These are phyloP conservation scores for Trissolcus japonicus DNA, from an alignment of 2,888 invertebrate genomes.

Conservation along the genomic window DNA sequence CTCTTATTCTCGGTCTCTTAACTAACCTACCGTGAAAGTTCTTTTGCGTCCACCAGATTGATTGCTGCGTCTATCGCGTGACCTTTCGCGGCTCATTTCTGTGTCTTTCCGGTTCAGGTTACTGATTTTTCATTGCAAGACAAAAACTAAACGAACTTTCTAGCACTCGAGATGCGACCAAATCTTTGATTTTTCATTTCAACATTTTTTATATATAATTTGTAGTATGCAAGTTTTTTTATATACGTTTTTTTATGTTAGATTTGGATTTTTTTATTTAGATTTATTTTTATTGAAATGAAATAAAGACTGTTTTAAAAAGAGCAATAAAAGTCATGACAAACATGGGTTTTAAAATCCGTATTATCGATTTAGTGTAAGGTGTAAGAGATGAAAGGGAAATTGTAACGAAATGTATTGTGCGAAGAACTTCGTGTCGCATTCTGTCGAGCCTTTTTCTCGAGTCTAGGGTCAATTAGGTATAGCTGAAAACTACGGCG, in stretches of 20 bases:
- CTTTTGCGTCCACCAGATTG: too few species aligned
- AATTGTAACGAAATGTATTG: slow-evolving; percentile 12
- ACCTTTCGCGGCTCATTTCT: slow-evolving; percentile 11
- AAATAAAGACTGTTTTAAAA: not conserved
- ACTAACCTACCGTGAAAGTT: too few species aligned
- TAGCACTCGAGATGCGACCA: too few species aligned
- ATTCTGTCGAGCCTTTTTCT: slow-evolving; percentile 1
- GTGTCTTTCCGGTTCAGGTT: slow-evolving; percentile 7
- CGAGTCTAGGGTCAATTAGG: slow-evolving; percentile 8
- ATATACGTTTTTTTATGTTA: too few species aligned
- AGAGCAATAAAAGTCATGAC: not conserved
- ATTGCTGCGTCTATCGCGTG: too few species aligned
- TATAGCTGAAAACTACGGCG: slow-evolving; percentile 13
- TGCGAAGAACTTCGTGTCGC: slow-evolving; percentile 4
- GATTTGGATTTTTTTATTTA: too few species aligned
- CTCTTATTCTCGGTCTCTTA: too few species aligned
- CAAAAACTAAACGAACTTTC: not conserved
- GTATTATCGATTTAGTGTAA: slow-evolving; percentile 1
- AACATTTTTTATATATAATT: too few species aligned
- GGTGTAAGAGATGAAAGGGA: not conserved
- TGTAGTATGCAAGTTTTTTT: too few species aligned
- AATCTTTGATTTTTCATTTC: too few species aligned
- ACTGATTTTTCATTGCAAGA: not conserved
- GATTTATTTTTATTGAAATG: not conserved
- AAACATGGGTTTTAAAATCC: too few species aligned